A percentile compares a stretch with the other conserved stretches of the same genome.
Conservation (phyloP, 2,888 invertebrate genomes). For the Hirtodrosophila duncani region DNA sequence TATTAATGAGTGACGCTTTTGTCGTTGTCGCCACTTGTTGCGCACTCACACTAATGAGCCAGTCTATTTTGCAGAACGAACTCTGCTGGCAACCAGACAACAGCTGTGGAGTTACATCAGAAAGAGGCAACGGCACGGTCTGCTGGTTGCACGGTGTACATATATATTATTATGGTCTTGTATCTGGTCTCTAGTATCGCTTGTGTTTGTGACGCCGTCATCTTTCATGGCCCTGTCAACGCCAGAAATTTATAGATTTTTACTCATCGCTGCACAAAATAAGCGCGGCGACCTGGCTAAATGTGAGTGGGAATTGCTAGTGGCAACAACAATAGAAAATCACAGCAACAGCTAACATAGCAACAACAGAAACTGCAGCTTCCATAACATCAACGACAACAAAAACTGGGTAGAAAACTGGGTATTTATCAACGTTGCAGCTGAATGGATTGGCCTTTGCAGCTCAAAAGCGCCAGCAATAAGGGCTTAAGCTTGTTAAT, state of each 20-base stretch:
- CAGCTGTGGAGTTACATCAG: slow-evolving; percentile 31
- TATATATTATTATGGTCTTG: too few relatives aligned
- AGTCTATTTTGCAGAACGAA: too few relatives aligned
- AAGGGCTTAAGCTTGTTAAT: slow-evolving; percentile 21
- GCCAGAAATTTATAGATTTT: slow-evolving; percentile 51
- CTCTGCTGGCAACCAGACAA: slow-evolving; percentile 14
- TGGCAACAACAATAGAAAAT: slow-evolving; percentile 2
- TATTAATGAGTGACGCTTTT: slow-evolving; percentile 23
- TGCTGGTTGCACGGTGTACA: too few relatives aligned
- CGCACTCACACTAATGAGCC: slow-evolving; percentile 6
- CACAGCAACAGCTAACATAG: slow-evolving; percentile 1
- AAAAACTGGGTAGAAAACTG: slow-evolving; percentile 14
- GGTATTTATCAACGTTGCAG: too few relatives aligned
- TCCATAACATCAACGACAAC: too few relatives aligned
- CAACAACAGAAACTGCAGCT: too few relatives aligned
- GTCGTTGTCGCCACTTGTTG: slow-evolving; percentile 47
- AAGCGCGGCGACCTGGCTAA: neutral
- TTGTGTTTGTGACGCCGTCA: slow-evolving; percentile 36
- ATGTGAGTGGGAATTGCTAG: slow-evolving; percentile 22
- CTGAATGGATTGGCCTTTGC: neutral
- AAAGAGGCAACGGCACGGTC: too few relatives aligned
- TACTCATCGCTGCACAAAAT: slow-evolving; percentile 3
- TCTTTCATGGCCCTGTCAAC: slow-evolving; percentile 48
- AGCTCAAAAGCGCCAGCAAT: slow-evolving; percentile 2
- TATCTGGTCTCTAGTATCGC: too few relatives aligned